Percentiles rank a stretch among this genome's conserved stretches.
These are phyloP conservation scores for Callosobruchus maculatus DNA, from an alignment of 2,888 invertebrate species.

Conservation along the genomic window DNA sequence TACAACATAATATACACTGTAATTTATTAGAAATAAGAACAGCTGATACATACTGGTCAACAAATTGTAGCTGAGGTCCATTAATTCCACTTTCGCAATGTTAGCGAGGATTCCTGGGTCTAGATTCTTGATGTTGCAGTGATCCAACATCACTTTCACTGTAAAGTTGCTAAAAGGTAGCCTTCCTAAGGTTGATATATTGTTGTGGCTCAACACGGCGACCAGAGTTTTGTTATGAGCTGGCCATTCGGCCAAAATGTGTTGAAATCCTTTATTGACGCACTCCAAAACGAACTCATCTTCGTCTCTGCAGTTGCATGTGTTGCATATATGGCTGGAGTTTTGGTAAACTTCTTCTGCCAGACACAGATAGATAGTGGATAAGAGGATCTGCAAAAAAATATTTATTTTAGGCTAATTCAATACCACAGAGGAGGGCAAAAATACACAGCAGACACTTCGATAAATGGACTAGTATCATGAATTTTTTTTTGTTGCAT, in stretches of 20 bases:
- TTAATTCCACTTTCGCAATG: constrained; percentile 51
- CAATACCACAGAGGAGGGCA: too few species aligned
- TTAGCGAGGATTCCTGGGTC: constrained; percentile 54
- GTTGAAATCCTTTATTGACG: constrained; percentile 26
- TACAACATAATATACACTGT: too few species aligned
- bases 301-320: constrained; percentile 39
- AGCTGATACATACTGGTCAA: constrained; percentile 50
- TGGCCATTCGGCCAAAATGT: constrained; percentile 45
- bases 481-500: too few species aligned
- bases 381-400: constrained; percentile 18
- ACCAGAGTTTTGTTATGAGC: constrained; percentile 45
- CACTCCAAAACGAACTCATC: constrained; percentile 39
- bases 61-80: constrained; percentile 58
- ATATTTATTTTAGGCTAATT: background rate
- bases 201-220: constrained; percentile 58
- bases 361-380: constrained; percentile 6
- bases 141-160: constrained; percentile 54
- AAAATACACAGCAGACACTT: too few species aligned
- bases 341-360: constrained; percentile 25
- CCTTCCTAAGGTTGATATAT: constrained; percentile 49
- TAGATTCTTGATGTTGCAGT: constrained; percentile 54
- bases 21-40: background rate
- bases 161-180: constrained; percentile 50
- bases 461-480: too few species aligned
- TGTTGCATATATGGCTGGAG: constrained; percentile 27